These are phyloP conservation scores for Zeugodacus cucurbitae DNA, from an alignment of 1,140 invertebrate species.

Conservation along the genomic window DNA sequence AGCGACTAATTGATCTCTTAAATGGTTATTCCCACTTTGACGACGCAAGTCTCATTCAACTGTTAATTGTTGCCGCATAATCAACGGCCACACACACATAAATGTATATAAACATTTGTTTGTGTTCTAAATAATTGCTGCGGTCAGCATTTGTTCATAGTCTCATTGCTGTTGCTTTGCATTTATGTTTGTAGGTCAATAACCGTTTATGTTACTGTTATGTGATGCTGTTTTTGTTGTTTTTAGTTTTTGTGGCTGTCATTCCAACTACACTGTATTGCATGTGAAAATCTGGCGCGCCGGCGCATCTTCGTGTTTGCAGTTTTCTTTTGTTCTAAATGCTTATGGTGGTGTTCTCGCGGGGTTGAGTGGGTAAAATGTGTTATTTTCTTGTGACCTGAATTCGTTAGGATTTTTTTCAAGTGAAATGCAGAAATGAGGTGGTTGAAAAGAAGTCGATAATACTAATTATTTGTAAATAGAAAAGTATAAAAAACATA, in stretches of 20 bases:
- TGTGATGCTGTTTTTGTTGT: neutral
- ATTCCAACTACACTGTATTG: neutral
- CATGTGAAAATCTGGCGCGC: neutral
- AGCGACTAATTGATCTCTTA: neutral
- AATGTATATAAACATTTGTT: neutral
- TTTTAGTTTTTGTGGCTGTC: neutral
- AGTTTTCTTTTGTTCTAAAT: neutral
- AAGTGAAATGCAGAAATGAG: neutral
- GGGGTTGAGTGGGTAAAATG: neutral
- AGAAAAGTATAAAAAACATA: too few relatives aligned
- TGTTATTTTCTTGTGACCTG: neutral
- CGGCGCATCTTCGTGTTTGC: neutral
- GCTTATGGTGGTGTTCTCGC: neutral
- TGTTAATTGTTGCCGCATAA: neutral
- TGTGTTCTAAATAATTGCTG: neutral
- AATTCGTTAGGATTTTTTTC: neutral
- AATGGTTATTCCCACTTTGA: constrained; percentile 1
- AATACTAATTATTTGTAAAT: too few relatives aligned
- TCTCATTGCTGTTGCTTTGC: neutral
- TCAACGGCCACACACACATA: neutral
- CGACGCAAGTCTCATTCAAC: neutral
- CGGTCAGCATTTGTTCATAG: neutral
- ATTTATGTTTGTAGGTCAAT: constrained; percentile 14
- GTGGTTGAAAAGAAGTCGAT: neutral
- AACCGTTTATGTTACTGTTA: constrained; percentile 25